Percentiles rank a stretch among this genome's conserved stretches.
Evolutionary conservation across 2,113 vertebrate genomes (phyloP).

Genomic region (Pitta sordida): DNA sequence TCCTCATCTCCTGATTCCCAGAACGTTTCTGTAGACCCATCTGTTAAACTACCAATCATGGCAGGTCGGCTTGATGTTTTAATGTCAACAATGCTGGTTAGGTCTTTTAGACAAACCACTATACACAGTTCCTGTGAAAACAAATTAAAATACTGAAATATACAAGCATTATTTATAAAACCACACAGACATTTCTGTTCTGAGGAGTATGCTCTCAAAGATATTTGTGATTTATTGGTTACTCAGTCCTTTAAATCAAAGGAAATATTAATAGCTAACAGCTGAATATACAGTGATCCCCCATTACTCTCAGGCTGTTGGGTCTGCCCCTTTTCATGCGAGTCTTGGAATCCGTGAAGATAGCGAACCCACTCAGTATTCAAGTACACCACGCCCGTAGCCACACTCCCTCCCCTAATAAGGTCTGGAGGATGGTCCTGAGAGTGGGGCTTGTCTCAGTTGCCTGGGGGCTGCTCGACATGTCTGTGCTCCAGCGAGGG

Average conservation of each 20-base stretch:
- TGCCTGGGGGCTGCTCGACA: too few species aligned
- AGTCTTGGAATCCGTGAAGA: too few species aligned
- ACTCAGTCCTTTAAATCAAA: background rate
- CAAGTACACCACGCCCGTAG: too few species aligned
- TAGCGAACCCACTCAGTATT: too few species aligned
- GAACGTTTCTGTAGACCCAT: constrained; percentile 97
- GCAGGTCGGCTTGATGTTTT: constrained; percentile 97
- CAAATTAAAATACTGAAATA: background rate
- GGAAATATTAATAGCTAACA: background rate
- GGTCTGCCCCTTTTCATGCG: too few species aligned
- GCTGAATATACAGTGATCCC: too few species aligned
- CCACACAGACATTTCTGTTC: background rate
- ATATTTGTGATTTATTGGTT: background rate
- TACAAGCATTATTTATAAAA: background rate
- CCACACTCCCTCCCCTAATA: too few species aligned
- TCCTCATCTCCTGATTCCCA: constrained; percentile 99
- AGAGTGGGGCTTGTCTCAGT: too few species aligned
- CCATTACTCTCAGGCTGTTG: too few species aligned
- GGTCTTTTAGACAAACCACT: constrained; percentile 93
- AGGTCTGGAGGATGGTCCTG: too few species aligned
- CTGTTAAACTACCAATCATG: constrained; percentile 98
- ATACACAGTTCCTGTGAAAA: constrained; percentile 87
- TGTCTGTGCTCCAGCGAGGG: too few species aligned
- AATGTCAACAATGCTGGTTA: constrained; percentile 95
- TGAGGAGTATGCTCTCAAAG: background rate